These are phyloP conservation scores for Dryobates pubescens DNA, from an alignment of 2,797 vertebrate species.

Conservation along the genomic window DNA sequence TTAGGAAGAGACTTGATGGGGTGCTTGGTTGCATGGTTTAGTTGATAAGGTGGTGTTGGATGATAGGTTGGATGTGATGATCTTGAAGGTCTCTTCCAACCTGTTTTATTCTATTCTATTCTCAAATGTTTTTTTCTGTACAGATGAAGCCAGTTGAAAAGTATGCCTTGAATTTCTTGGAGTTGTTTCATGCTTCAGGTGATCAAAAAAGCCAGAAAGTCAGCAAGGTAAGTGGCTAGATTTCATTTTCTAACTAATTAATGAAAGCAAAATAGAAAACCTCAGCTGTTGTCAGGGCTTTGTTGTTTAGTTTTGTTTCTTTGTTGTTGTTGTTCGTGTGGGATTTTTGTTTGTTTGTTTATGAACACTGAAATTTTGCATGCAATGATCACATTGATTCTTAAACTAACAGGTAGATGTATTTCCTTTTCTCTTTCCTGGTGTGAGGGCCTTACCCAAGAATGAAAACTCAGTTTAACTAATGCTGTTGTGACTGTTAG, in stretches of 20 bases:
- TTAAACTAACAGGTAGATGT: not conserved
- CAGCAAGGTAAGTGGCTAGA: conserved; percentile 77
- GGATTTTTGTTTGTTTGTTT: not conserved
- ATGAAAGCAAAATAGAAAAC: not conserved
- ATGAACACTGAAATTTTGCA: not conserved
- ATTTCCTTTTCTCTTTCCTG: not conserved
- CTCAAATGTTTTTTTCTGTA: not conserved
- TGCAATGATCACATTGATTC: not conserved
- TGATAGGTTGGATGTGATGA: too few relatives aligned
- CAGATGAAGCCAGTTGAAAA: conserved; percentile 92
- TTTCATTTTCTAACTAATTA: not conserved
- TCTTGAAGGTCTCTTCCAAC: too few relatives aligned
- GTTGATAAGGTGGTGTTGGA: too few relatives aligned
- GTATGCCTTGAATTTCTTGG: conserved; percentile 89
- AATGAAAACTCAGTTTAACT: not conserved
- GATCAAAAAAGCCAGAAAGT: conserved; percentile 76
- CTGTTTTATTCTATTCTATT: too few relatives aligned
- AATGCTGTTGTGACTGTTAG: not conserved
- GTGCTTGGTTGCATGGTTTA: too few relatives aligned
- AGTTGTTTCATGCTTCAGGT: conserved; percentile 80
- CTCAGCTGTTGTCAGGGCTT: not conserved
- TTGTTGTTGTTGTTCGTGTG: not conserved
- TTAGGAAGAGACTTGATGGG: too few relatives aligned
- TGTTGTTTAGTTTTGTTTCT: too few relatives aligned
- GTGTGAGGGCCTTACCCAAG: not conserved